Percentiles rank a stretch among this genome's conserved stretches.
Evolutionary conservation across 2,888 invertebrate genomes (phyloP).

Genomic region (Pristionchus mayeri): DNA sequence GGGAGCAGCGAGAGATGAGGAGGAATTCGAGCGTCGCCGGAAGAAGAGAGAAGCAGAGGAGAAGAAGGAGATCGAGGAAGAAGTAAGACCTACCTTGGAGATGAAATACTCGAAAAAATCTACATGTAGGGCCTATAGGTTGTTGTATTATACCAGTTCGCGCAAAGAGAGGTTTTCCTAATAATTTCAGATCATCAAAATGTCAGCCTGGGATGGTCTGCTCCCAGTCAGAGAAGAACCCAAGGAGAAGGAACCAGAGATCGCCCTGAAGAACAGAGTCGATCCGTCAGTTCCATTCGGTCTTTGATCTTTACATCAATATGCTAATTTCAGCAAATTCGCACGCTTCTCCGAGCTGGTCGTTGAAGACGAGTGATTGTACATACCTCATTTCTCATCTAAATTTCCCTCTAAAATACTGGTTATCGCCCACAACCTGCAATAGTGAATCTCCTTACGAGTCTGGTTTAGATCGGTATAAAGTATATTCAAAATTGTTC

Average conservation of each 20-base stretch:
- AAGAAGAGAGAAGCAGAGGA: background rate
- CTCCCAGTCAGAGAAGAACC: background rate
- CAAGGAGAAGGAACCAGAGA: constrained; percentile 13
- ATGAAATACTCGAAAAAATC: no score
- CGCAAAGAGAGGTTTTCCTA: no score
- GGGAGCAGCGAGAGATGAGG: background rate
- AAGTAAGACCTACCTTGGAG: no score
- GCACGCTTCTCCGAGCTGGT: background rate
- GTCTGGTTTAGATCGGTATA: background rate
- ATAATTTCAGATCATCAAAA: constrained; percentile 15
- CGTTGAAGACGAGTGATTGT: constrained; percentile 3
- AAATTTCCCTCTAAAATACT: background rate
- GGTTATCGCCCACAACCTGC: constrained; percentile 7
- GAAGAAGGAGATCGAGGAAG: background rate
- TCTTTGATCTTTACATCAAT: background rate
- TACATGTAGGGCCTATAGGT: no score
- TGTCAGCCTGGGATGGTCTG: constrained; percentile 28
- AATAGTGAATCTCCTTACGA: background rate
- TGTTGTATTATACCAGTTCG: no score
- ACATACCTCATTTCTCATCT: background rate
- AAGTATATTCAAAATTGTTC: background rate
- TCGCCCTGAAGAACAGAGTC: background rate
- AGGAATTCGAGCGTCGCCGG: background rate
- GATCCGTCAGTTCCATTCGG: constrained; percentile 5
- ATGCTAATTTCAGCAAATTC: constrained; percentile 2